Conservation (phyloP, 2,888 invertebrate species). For the Lycia hirtaria region DNA sequence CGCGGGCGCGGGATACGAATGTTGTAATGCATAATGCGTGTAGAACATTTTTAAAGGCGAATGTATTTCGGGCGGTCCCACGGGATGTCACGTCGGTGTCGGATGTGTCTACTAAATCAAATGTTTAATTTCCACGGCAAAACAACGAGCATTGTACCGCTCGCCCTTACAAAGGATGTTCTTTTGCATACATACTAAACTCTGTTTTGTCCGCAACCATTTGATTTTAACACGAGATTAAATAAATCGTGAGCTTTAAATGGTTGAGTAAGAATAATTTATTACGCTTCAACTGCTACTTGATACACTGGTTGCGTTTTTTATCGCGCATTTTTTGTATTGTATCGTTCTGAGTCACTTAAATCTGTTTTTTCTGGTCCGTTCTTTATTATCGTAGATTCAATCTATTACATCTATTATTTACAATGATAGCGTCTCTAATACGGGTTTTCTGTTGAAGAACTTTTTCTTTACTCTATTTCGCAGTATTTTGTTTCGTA, state of each 20-base stretch:
- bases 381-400: slow-evolving; percentile 17
- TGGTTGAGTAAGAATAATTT: slow-evolving; percentile 40
- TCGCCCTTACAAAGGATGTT: slow-evolving; percentile 57
- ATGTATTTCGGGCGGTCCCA: slow-evolving; percentile 59
- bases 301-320: slow-evolving; percentile 33
- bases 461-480: slow-evolving; percentile 10
- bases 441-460: slow-evolving; percentile 8
- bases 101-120: slow-evolving; percentile 74
- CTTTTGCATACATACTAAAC: slow-evolving; percentile 37
- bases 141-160: slow-evolving; percentile 66
- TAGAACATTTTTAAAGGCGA: slow-evolving; percentile 61
- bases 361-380: slow-evolving; percentile 13
- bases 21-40: slow-evolving; percentile 62
- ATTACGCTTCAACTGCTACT: slow-evolving; percentile 39
- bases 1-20: slow-evolving; percentile 10
- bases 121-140: slow-evolving; percentile 75
- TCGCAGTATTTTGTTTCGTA: slow-evolving; percentile 27
- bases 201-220: slow-evolving; percentile 35
- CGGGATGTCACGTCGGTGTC: slow-evolving; percentile 62
- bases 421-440: slow-evolving; percentile 17
- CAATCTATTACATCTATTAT: slow-evolving; percentile 26
- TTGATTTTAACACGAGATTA: slow-evolving; percentile 41
- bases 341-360: slow-evolving; percentile 29
- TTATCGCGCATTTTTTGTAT: slow-evolving; percentile 27
- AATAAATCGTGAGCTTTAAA: slow-evolving; percentile 39